These are phyloP conservation scores for Yponomeuta plumbellus DNA, from an alignment of 2,888 invertebrate species.

Conservation along the genomic window DNA sequence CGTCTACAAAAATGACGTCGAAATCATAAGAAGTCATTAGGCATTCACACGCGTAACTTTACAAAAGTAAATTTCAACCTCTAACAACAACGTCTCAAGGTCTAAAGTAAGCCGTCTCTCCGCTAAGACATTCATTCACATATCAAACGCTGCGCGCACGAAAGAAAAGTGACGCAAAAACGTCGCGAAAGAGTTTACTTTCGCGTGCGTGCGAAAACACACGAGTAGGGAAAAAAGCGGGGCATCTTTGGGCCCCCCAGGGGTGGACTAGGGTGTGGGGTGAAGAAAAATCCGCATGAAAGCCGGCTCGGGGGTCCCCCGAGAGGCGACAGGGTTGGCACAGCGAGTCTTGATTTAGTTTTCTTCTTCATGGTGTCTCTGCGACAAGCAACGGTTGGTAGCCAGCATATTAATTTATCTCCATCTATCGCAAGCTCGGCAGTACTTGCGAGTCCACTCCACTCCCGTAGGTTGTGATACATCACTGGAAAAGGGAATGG, in stretches of 20 bases:
- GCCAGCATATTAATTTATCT: too few species aligned
- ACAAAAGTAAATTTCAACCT: slow-evolving; percentile 19
- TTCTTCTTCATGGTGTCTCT: too few species aligned
- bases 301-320: slow-evolving; percentile 37
- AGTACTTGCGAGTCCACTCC: too few species aligned
- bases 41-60: slow-evolving; percentile 45
- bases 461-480: too few species aligned
- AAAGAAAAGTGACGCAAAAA: slow-evolving; percentile 28
- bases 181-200: slow-evolving; percentile 29
- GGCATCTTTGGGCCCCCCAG: slow-evolving; percentile 68
- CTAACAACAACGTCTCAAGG: not conserved
- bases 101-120: slow-evolving; percentile 27
- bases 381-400: too few species aligned
- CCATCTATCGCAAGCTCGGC: too few species aligned
- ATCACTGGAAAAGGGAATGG: too few species aligned
- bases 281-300: slow-evolving; percentile 59
- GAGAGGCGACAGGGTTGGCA: slow-evolving; percentile 20
- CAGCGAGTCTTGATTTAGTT: too few species aligned
- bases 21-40: slow-evolving; percentile 74
- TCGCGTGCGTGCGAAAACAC: slow-evolving; percentile 54
- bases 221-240: slow-evolving; percentile 62
- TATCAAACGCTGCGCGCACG: slow-evolving; percentile 30
- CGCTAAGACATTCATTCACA: slow-evolving; percentile 60
- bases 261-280: slow-evolving; percentile 43
- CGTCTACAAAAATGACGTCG: slow-evolving; percentile 64